These are phyloP conservation scores for Calcarius lapponicus DNA, from an alignment of 2,797 vertebrate species.

Conservation along the genomic window DNA sequence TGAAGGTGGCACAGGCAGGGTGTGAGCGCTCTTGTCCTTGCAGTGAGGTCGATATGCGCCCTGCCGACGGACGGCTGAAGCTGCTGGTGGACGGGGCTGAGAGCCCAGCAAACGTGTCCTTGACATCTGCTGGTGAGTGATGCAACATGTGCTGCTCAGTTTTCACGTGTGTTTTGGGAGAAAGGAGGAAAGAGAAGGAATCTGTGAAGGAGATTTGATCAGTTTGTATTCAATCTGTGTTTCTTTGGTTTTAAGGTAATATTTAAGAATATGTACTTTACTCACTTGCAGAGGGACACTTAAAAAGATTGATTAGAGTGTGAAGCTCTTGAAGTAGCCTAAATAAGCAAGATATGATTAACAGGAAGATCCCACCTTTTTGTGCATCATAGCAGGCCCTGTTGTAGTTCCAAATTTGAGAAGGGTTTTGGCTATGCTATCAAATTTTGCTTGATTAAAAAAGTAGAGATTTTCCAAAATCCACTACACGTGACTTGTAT, in stretches of 20 bases:
- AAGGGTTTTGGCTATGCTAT: neutral
- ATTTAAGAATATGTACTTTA: neutral
- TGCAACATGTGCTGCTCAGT: neutral
- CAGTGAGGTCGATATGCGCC: slow-evolving; percentile 79
- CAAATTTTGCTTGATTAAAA: neutral
- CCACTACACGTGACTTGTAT: accelerated
- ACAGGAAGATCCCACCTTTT: neutral
- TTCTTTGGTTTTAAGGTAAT: neutral
- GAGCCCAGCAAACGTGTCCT: slow-evolving; percentile 66
- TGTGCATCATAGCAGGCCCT: neutral
- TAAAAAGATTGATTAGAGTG: neutral
- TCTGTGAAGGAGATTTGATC: neutral
- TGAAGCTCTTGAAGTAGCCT: neutral
- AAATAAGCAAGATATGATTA: neutral
- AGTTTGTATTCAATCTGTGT: neutral
- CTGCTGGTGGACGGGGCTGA: slow-evolving; percentile 74
- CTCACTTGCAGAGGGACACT: neutral
- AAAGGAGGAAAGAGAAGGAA: neutral
- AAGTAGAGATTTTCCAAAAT: neutral
- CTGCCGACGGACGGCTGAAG: neutral
- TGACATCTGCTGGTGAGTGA: slow-evolving; percentile 59
- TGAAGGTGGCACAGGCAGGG: neutral
- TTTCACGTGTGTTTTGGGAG: neutral
- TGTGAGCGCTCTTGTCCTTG: neutral
- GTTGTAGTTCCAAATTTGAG: neutral